Base-by-base conservation (phyloP, 1,140 invertebrate genomes). In the Hylaeus anthracinus region DNA sequence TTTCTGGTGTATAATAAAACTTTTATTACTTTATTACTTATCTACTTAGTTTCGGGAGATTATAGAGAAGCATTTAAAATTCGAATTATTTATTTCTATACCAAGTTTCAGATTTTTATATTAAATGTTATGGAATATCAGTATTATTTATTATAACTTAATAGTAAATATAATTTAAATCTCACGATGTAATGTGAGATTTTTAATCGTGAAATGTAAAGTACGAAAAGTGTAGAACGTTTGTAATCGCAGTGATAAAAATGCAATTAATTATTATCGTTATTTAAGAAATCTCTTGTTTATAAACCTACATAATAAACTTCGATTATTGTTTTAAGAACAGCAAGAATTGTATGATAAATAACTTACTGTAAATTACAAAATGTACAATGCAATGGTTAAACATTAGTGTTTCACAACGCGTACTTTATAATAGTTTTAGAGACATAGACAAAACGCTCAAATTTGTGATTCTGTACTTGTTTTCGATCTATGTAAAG, bases 101-200 rank as follows among this genome's bases (percentile, higher is more conserved):
- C 4, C 1, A 4, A 65, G 15, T 60, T 66, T 41, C 85, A 66
- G 61, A 77, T 86, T 60, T 85, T 88, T 82, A 89, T 85, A 83
- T 89, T 90, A 89, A 88, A 86, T 88, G 76, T 81, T 83, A 72
- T 84, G 43, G n/a, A 61, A 10, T 77, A 66, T 66, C 53, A 74
- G 55, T 80, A 80, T 74, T 79, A 74, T 79, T 79, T 66, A 72
- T 79, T 64, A 48, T 53, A 79, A 66, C 9, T 15, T 77, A 61
- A 66, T 43, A 83, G 60, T 56, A 84, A 70, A 79, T 72, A 70
- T 83, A 70, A 69, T 78, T 61, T 53, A 56, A 77, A 43, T 48
- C 39, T 39, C 60, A 61, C 48, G 63, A 77, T 82, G 55, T 72
- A 84, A 39, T 61, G 65, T 77, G 15, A 70, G 41, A 55, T 64